Evolutionary conservation across 1,140 invertebrate species (phyloP).

Genomic region (Drosophila neocordata): DNA sequence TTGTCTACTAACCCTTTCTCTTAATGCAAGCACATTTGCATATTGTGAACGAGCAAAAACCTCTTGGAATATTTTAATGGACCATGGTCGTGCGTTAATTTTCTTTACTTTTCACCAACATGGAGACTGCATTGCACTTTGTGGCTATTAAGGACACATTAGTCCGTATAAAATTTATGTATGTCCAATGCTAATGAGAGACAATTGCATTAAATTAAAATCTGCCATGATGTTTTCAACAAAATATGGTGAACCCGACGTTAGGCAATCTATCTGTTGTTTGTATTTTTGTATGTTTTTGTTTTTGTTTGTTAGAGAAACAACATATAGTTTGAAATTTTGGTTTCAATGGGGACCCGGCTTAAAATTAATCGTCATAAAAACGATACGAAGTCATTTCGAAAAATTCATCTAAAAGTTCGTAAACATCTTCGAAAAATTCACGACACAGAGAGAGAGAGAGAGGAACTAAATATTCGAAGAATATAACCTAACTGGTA

Average conservation of each 20-base stretch:
- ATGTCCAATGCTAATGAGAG: slow-evolving; percentile 67
- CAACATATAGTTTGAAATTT: not conserved
- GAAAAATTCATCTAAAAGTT: slow-evolving; percentile 19
- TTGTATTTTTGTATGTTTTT: not conserved
- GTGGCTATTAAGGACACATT: slow-evolving; percentile 79
- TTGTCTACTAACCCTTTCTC: slow-evolving; percentile 3
- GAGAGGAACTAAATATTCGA: not conserved
- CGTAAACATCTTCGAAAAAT: slow-evolving; percentile 24
- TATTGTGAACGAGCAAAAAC: slow-evolving; percentile 1
- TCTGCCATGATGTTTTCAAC: not conserved
- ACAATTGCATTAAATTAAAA: slow-evolving; percentile 11
- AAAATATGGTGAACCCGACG: not conserved
- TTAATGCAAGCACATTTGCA: not conserved
- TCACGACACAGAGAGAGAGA: slow-evolving; percentile 6
- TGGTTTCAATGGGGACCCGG: slow-evolving; percentile 16
- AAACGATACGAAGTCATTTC: not conserved
- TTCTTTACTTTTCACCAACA: slow-evolving; percentile 47
- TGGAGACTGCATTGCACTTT: slow-evolving; percentile 50
- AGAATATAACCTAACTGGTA: not conserved
- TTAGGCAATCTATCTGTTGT: not conserved
- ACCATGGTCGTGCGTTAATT: slow-evolving; percentile 56
- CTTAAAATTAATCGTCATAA: slow-evolving; percentile 6
- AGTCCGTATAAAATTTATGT: slow-evolving; percentile 70
- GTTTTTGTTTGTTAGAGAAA: not conserved
- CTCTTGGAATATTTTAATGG: slow-evolving; percentile 50